These are phyloP conservation scores for Cheilosia vernalis DNA, from an alignment of 2,888 invertebrate species.

Conservation along the genomic window DNA sequence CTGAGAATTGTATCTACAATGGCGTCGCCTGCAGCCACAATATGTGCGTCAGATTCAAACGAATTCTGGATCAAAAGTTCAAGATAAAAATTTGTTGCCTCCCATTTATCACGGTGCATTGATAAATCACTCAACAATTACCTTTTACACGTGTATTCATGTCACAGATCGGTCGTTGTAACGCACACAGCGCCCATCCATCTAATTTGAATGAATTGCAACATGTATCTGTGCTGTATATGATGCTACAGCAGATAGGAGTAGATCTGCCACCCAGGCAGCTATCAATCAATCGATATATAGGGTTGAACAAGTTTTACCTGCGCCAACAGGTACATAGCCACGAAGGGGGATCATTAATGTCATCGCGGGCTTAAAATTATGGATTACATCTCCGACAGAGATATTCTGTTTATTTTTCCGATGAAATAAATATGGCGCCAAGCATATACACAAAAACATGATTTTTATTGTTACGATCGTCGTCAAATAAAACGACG, in stretches of 20 bases:
- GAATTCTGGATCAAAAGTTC: constrained; percentile 67
- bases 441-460: constrained; percentile 57
- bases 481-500: constrained; percentile 26
- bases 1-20: constrained; percentile 26
- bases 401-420: constrained; percentile 18
- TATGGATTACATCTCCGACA: constrained; percentile 65
- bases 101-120: constrained; percentile 66
- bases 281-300: constrained; percentile 75
- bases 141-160: constrained; percentile 68
- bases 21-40: background rate
- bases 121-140: constrained; percentile 73
- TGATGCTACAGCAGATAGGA: constrained; percentile 53
- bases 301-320: constrained; percentile 62
- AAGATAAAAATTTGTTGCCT: constrained; percentile 53
- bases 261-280: constrained; percentile 75
- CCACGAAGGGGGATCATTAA: constrained; percentile 54
- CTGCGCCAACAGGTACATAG: constrained; percentile 35
- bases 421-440: constrained; percentile 69
- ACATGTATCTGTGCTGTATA: constrained; percentile 44
- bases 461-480: constrained; percentile 64
- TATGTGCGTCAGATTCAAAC: constrained; percentile 40
- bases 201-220: constrained; percentile 67
- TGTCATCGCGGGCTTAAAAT: constrained; percentile 66
- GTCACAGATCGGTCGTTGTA: constrained; percentile 45
- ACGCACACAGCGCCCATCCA: constrained; percentile 33